These are phyloP conservation scores for Mus minutoides DNA, from an alignment of 2,797 vertebrate genomes.

Conservation along the genomic window DNA sequence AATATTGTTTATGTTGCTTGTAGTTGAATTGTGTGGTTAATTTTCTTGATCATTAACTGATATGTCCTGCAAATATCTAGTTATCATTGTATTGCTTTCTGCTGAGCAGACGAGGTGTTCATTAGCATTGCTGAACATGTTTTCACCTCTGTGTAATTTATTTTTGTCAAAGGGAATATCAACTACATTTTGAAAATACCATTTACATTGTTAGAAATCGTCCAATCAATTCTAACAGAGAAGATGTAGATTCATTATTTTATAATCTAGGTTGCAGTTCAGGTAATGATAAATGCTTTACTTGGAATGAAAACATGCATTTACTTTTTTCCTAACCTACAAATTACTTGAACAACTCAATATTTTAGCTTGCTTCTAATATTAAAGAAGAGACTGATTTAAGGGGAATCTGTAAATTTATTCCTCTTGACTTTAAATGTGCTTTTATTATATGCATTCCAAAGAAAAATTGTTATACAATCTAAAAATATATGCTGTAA, in stretches of 20 bases:
- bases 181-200: conserved; percentile 83
- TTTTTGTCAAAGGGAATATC: conserved; percentile 83
- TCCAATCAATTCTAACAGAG: conserved; percentile 79
- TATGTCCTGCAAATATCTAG: background rate
- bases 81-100: background rate
- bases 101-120: background rate
- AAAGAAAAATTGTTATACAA: conserved; percentile 53
- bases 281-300: conserved; percentile 84
- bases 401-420: conserved; percentile 70
- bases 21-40: conserved; percentile 21
- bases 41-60: conserved; percentile 2
- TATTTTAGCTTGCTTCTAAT: conserved; percentile 62
- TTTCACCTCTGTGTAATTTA: conserved; percentile 66
- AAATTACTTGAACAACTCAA: conserved; percentile 76
- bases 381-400: conserved; percentile 75
- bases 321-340: conserved; percentile 78
- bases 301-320: conserved; percentile 79
- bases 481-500: background rate
- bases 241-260: conserved; percentile 75
- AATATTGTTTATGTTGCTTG: conserved; percentile 10
- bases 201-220: conserved; percentile 74
- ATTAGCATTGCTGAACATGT: conserved; percentile 55
- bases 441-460: conserved; percentile 47
- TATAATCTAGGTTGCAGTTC: conserved; percentile 77
- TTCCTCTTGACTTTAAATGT: conserved; percentile 74